Conservation (phyloP, 2,113 vertebrate genomes). For the Gobio gobio region DNA sequence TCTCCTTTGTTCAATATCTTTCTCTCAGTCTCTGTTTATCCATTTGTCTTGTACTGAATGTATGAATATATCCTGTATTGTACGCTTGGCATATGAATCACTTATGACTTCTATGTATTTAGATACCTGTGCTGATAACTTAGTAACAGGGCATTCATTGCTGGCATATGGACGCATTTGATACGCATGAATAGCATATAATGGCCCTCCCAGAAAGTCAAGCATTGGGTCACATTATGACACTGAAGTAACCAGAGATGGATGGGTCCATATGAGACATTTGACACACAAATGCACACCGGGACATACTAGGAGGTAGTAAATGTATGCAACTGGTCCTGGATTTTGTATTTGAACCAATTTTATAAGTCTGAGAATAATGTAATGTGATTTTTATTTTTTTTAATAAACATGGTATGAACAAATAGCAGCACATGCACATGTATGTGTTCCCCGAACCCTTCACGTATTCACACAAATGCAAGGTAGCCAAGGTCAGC, state of each 20-base stretch:
- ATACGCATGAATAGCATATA: constrained; percentile 52
- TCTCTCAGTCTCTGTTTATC: neutral
- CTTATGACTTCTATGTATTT: constrained; percentile 22
- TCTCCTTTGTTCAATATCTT: neutral
- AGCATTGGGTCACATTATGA: constrained; percentile 46
- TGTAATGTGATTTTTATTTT: neutral
- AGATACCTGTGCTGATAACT: constrained; percentile 25
- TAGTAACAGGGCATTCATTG: constrained; percentile 37
- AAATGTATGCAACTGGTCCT: neutral
- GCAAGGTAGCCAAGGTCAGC: constrained; percentile 66
- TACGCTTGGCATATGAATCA: neutral
- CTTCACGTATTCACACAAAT: constrained; percentile 43
- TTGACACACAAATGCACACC: constrained; percentile 44
- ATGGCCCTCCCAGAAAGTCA: constrained; percentile 40
- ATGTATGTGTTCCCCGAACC: neutral
- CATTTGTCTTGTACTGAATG: neutral
- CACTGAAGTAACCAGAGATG: constrained; percentile 54
- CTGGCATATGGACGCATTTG: constrained; percentile 48
- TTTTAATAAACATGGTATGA: neutral
- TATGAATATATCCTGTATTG: neutral
- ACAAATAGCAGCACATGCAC: neutral
- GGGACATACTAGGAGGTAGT: neutral
- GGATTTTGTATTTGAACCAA: neutral
- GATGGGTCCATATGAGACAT: constrained; percentile 30
- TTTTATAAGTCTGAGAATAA: neutral